These are phyloP conservation scores for Pangasius macronema DNA, from an alignment of 2,797 vertebrate species.

Conservation along the genomic window DNA sequence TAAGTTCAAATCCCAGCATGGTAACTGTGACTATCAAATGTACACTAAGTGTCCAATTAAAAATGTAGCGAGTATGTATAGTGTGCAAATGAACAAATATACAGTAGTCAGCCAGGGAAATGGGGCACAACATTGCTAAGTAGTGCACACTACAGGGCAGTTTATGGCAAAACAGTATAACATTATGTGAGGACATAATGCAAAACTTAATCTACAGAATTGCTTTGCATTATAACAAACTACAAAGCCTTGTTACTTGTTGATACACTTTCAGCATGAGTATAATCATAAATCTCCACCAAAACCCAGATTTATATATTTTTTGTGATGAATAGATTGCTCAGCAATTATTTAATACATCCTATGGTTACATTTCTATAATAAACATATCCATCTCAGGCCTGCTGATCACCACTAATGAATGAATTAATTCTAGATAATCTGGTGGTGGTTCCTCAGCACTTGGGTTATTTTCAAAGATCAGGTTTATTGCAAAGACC, in stretches of 20 bases:
- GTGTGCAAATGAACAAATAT: neutral
- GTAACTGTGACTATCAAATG: neutral
- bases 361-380: neutral
- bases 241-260: neutral
- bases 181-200: too few species aligned
- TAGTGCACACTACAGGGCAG: neutral
- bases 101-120: neutral
- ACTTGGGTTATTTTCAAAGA: neutral
- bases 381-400: neutral
- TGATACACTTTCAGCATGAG: conserved; percentile 12
- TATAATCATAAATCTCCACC: neutral
- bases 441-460: neutral
- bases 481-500: neutral
- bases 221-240: neutral
- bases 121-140: neutral
- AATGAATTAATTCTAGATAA: neutral
- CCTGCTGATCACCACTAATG: neutral
- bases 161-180: neutral
- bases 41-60: neutral
- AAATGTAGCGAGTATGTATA: neutral
- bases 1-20: neutral
- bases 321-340: neutral
- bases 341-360: neutral
- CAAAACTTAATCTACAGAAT: neutral
- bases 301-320: neutral